A percentile compares a stretch with the other conserved stretches of the same genome.
Conservation (phyloP, 1,140 invertebrate species). For the Drosophila ananassae region DNA sequence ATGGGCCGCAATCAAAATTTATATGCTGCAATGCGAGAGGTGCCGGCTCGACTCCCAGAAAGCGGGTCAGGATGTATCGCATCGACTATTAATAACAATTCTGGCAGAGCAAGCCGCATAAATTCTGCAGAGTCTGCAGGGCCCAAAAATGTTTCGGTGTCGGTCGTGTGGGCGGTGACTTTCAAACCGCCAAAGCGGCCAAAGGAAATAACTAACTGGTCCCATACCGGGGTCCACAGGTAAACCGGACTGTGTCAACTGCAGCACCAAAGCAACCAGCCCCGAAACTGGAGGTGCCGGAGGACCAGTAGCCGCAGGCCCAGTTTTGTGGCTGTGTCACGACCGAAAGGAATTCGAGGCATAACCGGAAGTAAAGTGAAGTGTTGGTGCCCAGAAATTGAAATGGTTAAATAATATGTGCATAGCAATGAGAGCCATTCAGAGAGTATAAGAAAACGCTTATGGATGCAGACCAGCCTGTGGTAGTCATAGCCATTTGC, state of each 20-base stretch:
- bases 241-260: conserved; percentile 26
- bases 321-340: conserved; percentile 34
- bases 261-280: conserved; percentile 8
- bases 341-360: neutral
- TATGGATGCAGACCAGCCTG: conserved; percentile 15
- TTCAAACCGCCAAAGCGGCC: conserved; percentile 8
- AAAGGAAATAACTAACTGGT: conserved; percentile 10
- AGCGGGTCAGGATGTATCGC: conserved; percentile 40
- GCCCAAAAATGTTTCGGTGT: conserved; percentile 23
- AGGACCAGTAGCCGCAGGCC: conserved; percentile 7
- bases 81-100: conserved; percentile 61
- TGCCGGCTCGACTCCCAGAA: neutral
- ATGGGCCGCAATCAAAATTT: conserved; percentile 55
- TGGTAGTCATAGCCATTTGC: conserved; percentile 10
- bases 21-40: conserved; percentile 38
- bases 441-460: conserved; percentile 31
- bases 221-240: neutral
- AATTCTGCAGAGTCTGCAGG: conserved; percentile 20
- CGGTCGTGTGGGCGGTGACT: conserved; percentile 11
- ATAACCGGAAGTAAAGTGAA: conserved; percentile 25
- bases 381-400: conserved; percentile 22
- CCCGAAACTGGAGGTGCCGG: neutral
- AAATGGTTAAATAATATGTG: conserved; percentile 37
- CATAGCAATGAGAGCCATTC: conserved; percentile 45
- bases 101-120: conserved; percentile 36